Evolutionary conservation across 1,140 invertebrate genomes (phyloP).

Genomic region (Drosophila kepulauana): DNA sequence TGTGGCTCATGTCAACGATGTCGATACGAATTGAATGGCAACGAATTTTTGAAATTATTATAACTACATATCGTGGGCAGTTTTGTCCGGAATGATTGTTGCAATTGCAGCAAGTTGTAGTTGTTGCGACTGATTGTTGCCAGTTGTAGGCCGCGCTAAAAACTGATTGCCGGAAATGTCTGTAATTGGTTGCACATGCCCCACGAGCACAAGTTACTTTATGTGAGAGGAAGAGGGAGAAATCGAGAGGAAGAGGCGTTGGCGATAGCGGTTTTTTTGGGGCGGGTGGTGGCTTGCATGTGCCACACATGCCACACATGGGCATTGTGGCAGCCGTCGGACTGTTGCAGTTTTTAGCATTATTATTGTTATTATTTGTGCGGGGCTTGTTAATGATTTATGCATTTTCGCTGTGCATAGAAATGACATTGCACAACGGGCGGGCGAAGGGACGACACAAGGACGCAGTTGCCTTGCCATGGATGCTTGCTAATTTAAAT

Average conservation of each 20-base stretch:
- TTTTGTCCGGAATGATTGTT: constrained; percentile 27
- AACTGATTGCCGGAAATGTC: constrained; percentile 77
- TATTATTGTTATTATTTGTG: constrained; percentile 83
- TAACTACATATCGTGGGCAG: constrained; percentile 60
- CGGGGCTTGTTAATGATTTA: constrained; percentile 78
- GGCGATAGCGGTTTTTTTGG: background rate
- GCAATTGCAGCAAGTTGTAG: constrained; percentile 9
- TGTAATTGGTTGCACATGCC: constrained; percentile 74
- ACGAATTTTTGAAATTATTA: constrained; percentile 71
- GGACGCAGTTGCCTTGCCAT: constrained; percentile 4
- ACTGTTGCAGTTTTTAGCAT: constrained; percentile 75
- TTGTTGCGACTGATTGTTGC: constrained; percentile 8
- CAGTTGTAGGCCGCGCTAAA: constrained; percentile 60
- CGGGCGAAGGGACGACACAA: background rate
- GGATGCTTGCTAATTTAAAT: constrained; percentile 73
- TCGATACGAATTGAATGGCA: constrained; percentile 73
- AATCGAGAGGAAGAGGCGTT: background rate
- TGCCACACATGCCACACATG: constrained; percentile 55
- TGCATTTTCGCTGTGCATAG: constrained; percentile 76
- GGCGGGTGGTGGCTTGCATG: constrained; percentile 10
- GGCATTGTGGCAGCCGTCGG: constrained; percentile 70
- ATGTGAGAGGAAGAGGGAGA: background rate
- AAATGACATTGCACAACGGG: constrained; percentile 63
- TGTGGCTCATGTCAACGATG: constrained; percentile 41
- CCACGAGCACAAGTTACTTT: constrained; percentile 15